Base-by-base conservation (phyloP, 2,797 vertebrate genomes). In the Sparus aurata region DNA sequence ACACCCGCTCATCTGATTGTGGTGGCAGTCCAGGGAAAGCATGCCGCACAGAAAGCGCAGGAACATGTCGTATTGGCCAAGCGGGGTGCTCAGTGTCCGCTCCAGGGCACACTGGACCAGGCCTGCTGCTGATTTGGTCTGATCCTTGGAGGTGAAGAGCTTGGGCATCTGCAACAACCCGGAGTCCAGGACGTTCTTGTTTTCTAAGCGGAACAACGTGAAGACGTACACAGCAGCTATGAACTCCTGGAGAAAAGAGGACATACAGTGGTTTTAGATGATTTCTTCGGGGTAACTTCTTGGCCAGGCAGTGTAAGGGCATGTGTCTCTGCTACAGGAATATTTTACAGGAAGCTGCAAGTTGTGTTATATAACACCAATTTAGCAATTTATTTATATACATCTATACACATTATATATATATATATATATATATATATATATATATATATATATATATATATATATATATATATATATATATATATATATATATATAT, bases 41-140 rank as follows among this genome's bases (percentile, higher is more conserved):
- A 96, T 3, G 47, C 95, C 95, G 0, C 95, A 91, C 66, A 96
- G 79, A 45, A 94, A 95, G 38, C 93, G 94, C 69, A 96, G 65
- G 67, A 95, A 93, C 83, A 96, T 83, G 62, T 96, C 94, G 2
- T 92, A 85, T 18, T 86, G 70, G 7, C 93, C 93, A 8, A 50
- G 60, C 0, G 45, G 52, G 12, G 86, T 55, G n/a, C 0, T 3
- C 4, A 92, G n/a, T 18, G 85, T 84, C 45, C 16, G 64, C 0
- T 38, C 52, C 18, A 93, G 3, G 2, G 90, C 94, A 4, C 62
- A 67, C 9, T 88, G 84, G 66, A 93, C 55, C 20, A 96, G 66
- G 1, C 82, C 85, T 2, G 27, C 69, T 22, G 89, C 53, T 0
- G 83, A 55, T 3, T 61, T 86, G 59, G 4, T 46, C 3, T 73